Conservation (phyloP, 1,140 invertebrate genomes). For the Caerostris extrusa region DNA sequence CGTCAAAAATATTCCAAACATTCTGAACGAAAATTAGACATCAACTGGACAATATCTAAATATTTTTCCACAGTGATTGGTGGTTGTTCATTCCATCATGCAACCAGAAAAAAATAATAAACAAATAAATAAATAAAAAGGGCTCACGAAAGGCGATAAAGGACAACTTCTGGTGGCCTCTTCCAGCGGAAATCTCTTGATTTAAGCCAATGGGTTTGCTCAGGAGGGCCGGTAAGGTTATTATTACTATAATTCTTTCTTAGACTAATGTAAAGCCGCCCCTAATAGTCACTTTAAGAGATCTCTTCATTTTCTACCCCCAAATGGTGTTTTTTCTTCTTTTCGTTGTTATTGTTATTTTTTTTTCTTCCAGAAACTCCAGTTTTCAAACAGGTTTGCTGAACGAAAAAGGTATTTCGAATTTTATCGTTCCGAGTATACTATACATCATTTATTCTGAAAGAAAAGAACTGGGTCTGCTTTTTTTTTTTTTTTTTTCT, state of each 20-base stretch:
- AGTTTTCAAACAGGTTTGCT: conserved; percentile 69
- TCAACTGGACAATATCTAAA: too few relatives aligned
- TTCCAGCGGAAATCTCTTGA: conserved; percentile 53
- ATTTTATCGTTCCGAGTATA: conserved; percentile 65
- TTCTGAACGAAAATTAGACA: too few relatives aligned
- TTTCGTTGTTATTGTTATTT: not conserved
- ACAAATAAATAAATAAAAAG: too few relatives aligned
- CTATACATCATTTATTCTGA: conserved; percentile 62
- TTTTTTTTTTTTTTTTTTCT: not conserved
- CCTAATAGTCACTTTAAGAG: conserved; percentile 74
- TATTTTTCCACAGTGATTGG: too few relatives aligned
- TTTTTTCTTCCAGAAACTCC: conserved; percentile 36
- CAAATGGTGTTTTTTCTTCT: conserved; percentile 50
- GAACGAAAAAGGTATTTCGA: conserved; percentile 55
- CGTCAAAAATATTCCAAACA: too few relatives aligned
- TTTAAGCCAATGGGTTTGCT: conserved; percentile 64
- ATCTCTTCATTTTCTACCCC: conserved; percentile 73
- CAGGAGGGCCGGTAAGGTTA: conserved; percentile 67
- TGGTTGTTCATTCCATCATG: too few relatives aligned
- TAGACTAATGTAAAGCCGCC: conserved; percentile 76
- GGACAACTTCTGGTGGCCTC: conserved; percentile 16
- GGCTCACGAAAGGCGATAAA: conserved; percentile 43
- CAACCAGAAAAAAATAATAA: too few relatives aligned
- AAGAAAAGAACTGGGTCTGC: conserved; percentile 7
- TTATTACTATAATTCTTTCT: conserved; percentile 76